These are phyloP conservation scores for Gymnorhina tibicen DNA, from an alignment of 2,113 vertebrate genomes.

Conservation along the genomic window DNA sequence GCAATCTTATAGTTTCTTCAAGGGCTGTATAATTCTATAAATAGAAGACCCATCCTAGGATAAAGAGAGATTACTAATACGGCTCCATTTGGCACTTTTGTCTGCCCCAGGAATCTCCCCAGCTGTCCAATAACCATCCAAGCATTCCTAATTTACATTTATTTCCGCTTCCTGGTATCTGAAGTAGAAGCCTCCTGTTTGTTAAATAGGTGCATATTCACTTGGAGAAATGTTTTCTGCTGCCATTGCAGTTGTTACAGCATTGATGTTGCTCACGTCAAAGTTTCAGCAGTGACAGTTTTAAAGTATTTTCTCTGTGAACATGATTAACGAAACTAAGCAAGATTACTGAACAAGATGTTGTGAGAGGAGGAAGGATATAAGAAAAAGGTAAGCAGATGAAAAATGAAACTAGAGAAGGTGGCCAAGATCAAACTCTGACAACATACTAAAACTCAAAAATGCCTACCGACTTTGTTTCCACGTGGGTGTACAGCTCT, in stretches of 20 bases:
- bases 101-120: conserved; percentile 21
- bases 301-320: neutral
- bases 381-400: neutral
- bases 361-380: neutral
- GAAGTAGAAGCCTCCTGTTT: neutral
- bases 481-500: neutral
- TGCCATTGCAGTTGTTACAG: neutral
- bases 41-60: neutral
- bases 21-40: conserved; percentile 24
- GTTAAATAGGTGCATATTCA: neutral
- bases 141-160: conserved; percentile 5
- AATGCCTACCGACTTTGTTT: neutral
- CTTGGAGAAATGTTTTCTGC: neutral
- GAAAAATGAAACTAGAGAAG: neutral
- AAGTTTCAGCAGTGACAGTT: neutral
- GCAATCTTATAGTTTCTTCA: neutral
- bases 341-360: neutral
- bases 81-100: conserved; percentile 1
- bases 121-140: conserved; percentile 6
- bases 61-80: conserved; percentile 1
- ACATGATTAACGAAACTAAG: neutral
- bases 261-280: neutral
- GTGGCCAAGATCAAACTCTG: neutral
- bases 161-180: neutral
- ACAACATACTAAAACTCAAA: neutral